Evolutionary conservation across 1,140 invertebrate species (phyloP).

Genomic region (Ericerus pela): DNA sequence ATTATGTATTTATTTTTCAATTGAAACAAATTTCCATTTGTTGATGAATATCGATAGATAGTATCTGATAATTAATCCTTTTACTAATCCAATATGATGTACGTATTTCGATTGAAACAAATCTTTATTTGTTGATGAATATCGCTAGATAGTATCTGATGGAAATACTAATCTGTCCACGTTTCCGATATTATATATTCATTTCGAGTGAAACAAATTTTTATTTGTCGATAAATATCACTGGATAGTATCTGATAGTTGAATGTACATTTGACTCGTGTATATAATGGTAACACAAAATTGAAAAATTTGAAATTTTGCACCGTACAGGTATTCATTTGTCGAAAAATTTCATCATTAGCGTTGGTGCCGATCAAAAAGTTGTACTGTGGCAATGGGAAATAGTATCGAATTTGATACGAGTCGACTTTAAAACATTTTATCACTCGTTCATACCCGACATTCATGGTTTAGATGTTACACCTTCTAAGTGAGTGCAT

Average conservation of each 20-base stretch:
- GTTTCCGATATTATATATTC: neutral
- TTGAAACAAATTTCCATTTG: neutral
- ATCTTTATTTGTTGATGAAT: neutral
- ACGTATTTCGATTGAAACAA: neutral
- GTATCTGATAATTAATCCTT: neutral
- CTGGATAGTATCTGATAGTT: neutral
- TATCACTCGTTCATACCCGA: neutral
- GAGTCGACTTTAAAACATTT: neutral
- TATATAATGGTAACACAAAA: no score
- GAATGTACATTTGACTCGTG: no score
- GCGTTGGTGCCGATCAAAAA: neutral
- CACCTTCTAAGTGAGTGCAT: neutral
- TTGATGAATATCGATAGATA: neutral
- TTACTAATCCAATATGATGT: neutral
- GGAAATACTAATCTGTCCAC: neutral
- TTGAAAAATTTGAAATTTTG: neutral
- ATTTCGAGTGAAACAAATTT: neutral
- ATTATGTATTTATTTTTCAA: neutral
- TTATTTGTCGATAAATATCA: neutral
- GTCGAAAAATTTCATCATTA: neutral
- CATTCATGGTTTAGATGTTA: neutral
- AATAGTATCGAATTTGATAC: neutral
- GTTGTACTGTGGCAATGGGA: neutral
- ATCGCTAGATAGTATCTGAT: constrained; percentile 1
- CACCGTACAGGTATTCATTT: neutral